phyloP scores from a whole-genome alignment of 2,797 vertebrate species.

The Acrocephalus scirpaceus region DNA sequence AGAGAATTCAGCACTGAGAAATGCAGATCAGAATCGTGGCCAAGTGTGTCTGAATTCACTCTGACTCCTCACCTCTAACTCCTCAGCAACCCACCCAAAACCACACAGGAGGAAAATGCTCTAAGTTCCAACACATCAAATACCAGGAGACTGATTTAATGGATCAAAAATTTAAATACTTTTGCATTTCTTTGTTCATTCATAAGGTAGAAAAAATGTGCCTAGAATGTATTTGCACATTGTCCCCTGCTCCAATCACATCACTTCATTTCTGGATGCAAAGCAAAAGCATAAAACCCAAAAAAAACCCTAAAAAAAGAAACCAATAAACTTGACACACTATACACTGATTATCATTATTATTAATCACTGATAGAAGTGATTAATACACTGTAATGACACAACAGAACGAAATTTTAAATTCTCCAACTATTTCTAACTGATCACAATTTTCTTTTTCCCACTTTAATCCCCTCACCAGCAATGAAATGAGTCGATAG shows the following conservation, averaged over 20 bases:
- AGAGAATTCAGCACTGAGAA: background rate
- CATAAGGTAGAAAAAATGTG: background rate
- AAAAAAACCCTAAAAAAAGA: rapidly evolving
- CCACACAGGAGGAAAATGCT: background rate
- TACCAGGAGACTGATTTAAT: rapidly evolving
- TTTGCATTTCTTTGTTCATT: background rate
- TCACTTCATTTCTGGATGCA: background rate
- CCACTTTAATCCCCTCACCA: background rate
- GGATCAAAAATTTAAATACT: background rate
- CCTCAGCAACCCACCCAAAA: background rate
- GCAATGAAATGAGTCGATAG: background rate
- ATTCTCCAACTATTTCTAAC: background rate
- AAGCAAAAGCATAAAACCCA: background rate
- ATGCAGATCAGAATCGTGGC: background rate
- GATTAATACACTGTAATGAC: background rate
- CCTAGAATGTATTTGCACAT: background rate
- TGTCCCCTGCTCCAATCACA: background rate
- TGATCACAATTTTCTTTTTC: background rate
- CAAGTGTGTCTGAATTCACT: background rate
- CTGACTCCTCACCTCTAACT: background rate
- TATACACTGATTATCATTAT: background rate
- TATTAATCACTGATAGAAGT: background rate
- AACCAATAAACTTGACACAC: too few relatives aligned
- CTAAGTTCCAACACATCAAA: background rate
- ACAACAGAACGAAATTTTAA: background rate